These are phyloP conservation scores for Somateria mollissima DNA, from an alignment of 2,797 vertebrate species.

Conservation along the genomic window DNA sequence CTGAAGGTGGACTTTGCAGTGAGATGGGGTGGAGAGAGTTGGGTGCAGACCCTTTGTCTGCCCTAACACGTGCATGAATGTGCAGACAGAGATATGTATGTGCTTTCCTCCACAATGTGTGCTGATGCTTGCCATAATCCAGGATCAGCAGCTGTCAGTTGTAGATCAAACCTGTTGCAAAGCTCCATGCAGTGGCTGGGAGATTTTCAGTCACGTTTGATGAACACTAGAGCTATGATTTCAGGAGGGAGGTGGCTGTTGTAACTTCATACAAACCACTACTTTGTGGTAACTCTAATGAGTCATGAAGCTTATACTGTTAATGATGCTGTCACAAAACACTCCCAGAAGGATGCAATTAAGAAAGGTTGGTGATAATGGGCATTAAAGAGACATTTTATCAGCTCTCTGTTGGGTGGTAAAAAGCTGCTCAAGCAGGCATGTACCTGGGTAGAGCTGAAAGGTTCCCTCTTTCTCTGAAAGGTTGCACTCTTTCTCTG, in stretches of 20 bases:
- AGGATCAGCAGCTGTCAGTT: neutral
- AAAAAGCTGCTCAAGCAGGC: neutral
- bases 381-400: neutral
- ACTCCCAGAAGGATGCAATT: neutral
- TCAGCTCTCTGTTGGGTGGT: neutral
- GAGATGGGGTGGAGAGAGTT: neutral
- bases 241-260: neutral
- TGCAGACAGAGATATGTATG: rapidly evolving
- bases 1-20: neutral
- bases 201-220: neutral
- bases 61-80: rapidly evolving
- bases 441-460: neutral
- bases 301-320: neutral
- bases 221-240: neutral
- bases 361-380: neutral
- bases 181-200: neutral
- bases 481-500: neutral
- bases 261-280: neutral
- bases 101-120: neutral
- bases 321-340: neutral
- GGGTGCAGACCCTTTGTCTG: neutral
- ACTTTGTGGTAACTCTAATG: neutral
- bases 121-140: neutral
- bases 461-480: too few relatives aligned
- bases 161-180: neutral